These are phyloP conservation scores for Pheosia gnoma DNA, from an alignment of 2,888 invertebrate species.

Conservation along the genomic window DNA sequence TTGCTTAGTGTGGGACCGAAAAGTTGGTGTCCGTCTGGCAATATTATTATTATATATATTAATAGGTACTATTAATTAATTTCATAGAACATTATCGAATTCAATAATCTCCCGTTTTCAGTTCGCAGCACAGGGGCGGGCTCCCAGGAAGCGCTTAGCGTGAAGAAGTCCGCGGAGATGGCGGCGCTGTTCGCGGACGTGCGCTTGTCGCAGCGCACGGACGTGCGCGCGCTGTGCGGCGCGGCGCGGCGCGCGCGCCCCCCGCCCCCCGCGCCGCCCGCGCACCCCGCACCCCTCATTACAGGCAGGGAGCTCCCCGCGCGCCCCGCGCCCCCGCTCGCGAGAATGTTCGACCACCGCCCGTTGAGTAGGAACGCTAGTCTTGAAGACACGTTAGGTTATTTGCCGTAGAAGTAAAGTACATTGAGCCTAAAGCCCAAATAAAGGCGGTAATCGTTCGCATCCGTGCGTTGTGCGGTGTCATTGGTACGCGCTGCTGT, in stretches of 20 bases:
- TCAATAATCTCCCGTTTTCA: conserved; percentile 30
- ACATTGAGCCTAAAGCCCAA: too few relatives aligned
- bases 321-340: conserved; percentile 49
- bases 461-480: too few relatives aligned
- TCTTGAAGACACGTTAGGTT: conserved; percentile 86
- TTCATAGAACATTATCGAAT: too few relatives aligned
- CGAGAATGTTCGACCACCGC: conserved; percentile 67
- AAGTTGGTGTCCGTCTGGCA: too few relatives aligned
- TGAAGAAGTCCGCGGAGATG: conserved; percentile 95
- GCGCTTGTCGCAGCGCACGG: conserved; percentile 88
- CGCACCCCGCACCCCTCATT: conserved; percentile 43
- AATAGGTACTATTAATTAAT: too few relatives aligned
- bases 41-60: too few relatives aligned
- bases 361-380: conserved; percentile 78
- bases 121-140: conserved; percentile 80
- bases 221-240: conserved; percentile 74
- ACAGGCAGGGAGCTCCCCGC: conserved; percentile 27
- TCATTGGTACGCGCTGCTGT: too few relatives aligned
- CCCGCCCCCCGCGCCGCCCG: conserved; percentile 33
- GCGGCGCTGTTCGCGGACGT: conserved; percentile 93
- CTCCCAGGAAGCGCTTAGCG: conserved; percentile 89
- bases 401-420: conserved; percentile 75
- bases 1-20: too few relatives aligned
- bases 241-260: conserved; percentile 51
- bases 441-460: too few relatives aligned